Conservation (phyloP, 2,888 invertebrate genomes). For the Epistrophe eligans region DNA sequence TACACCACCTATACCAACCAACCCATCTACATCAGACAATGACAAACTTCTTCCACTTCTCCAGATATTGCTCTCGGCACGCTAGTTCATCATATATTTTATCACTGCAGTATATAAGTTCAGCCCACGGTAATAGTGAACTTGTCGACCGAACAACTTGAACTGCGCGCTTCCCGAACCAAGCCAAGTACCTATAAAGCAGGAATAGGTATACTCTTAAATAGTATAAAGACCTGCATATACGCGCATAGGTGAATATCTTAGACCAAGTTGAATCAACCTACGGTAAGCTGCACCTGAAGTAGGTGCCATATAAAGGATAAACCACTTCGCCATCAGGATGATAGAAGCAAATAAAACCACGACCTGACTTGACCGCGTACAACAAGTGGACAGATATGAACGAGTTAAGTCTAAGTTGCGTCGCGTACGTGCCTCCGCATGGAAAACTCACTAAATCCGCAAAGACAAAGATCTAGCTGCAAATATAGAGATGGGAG, state of each 20-base stretch:
- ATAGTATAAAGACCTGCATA: slow-evolving; percentile 55
- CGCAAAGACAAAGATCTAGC: slow-evolving; percentile 56
- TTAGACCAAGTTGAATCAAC: slow-evolving; percentile 34
- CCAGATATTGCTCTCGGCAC: slow-evolving; percentile 41
- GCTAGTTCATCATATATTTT: slow-evolving; percentile 49
- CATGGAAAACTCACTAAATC: slow-evolving; percentile 55
- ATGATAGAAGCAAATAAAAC: slow-evolving; percentile 66
- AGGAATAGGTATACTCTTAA: slow-evolving; percentile 45
- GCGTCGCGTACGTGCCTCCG: slow-evolving; percentile 60
- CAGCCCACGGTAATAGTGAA: slow-evolving; percentile 66
- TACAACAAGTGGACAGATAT: slow-evolving; percentile 71
- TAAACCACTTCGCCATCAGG: slow-evolving; percentile 57
- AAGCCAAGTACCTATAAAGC: slow-evolving; percentile 1
- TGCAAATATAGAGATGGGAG: slow-evolving; percentile 1
- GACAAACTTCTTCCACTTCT: slow-evolving; percentile 61
- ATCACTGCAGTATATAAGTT: slow-evolving; percentile 24
- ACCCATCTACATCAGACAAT: slow-evolving; percentile 46
- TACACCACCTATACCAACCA: slow-evolving; percentile 17
- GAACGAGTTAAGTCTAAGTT: slow-evolving; percentile 46
- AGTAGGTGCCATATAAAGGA: slow-evolving; percentile 73
- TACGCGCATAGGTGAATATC: slow-evolving; percentile 58
- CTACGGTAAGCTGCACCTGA: slow-evolving; percentile 55
- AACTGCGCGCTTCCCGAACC: slow-evolving; percentile 34
- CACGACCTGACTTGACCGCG: slow-evolving; percentile 61
- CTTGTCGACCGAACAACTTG: slow-evolving; percentile 54